Evolutionary conservation across 2,113 vertebrate species (phyloP), one percentile per base, ranked within the genome.

Genomic region (Turnix velox): DNA sequence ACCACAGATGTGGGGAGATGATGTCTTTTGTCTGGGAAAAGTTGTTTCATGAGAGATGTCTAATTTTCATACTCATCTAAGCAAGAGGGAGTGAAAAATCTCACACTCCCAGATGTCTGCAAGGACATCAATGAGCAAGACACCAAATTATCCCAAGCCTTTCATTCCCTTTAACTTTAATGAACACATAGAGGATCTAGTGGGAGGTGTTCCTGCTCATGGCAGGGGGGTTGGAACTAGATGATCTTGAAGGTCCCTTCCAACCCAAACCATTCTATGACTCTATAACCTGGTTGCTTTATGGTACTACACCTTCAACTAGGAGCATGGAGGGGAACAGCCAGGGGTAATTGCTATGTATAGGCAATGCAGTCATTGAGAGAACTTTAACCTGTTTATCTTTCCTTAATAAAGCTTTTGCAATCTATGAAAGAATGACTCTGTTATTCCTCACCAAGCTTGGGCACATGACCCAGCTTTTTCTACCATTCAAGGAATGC

Each of bases 401-500:
- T 93, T 95, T 71, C 54, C 59, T 83, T 95, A 85, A 72, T 49
- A 84, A 92, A 96, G 61, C 66, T 88, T 86, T 93, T 91, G 61
- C 58, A 84, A 0, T 61, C 93, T 84, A n/a, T 81, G 77, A 88
- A 93, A 96, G 75, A 93, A 90, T 58, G 39, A 65, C 35, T 89
- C 76, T 67, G 55, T 92, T 91, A 81, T 90, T 95, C 61, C 79
- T 90, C 93, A 96, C 45, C 40, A 84, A 93, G 52, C 67, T 88
- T 74, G 35, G 0, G 43, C 85, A 73, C 68, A 89, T 87, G 92
- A 95, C 71, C 59, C 78, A 88, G 83, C 65, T 84, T 94, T 94
- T 94, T 95, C 91, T 96, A 80, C 93, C 81, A 80, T 83, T 81
- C 93, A 79, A 69, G 92, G 92, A 96, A 97, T 69, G 92, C 37